These are phyloP conservation scores for Perca flavescens DNA, from an alignment of 2,113 vertebrate genomes.

Conservation along the genomic window DNA sequence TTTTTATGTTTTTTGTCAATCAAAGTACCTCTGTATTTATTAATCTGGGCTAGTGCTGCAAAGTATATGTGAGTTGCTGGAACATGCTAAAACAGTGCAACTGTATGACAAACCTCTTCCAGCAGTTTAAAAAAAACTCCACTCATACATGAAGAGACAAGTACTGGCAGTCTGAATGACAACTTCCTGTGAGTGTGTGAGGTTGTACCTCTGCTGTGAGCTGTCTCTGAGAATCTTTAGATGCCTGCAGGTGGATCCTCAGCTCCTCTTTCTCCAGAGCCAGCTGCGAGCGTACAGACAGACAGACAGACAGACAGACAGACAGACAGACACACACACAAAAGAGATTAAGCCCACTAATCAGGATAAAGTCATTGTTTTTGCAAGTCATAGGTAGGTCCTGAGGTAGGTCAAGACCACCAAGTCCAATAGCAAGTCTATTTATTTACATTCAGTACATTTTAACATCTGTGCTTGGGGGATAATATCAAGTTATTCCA, in stretches of 20 bases:
- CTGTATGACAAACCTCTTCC: too few species aligned
- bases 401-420: too few species aligned
- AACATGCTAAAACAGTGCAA: background rate
- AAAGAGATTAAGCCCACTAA: too few species aligned
- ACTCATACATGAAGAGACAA: background rate
- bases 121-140: background rate
- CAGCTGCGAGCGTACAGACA: conserved; percentile 80
- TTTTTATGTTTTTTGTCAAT: background rate
- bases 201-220: conserved; percentile 93
- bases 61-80: too few species aligned
- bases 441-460: too few species aligned
- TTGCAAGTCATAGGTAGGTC: too few species aligned
- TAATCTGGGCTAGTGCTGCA: background rate
- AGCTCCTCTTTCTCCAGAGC: conserved; percentile 98
- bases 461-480: too few species aligned
- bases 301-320: conserved; percentile 53
- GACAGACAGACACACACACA: conserved; percentile 36
- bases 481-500: too few species aligned
- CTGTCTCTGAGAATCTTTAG: conserved; percentile 96
- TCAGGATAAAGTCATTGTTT: too few species aligned
- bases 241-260: conserved; percentile 95
- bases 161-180: background rate
- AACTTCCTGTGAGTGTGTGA: background rate
- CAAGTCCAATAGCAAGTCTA: too few species aligned
- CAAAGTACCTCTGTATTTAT: background rate